These are phyloP conservation scores for Plagodis pulveraria DNA, from an alignment of 2,888 invertebrate species.

Conservation along the genomic window DNA sequence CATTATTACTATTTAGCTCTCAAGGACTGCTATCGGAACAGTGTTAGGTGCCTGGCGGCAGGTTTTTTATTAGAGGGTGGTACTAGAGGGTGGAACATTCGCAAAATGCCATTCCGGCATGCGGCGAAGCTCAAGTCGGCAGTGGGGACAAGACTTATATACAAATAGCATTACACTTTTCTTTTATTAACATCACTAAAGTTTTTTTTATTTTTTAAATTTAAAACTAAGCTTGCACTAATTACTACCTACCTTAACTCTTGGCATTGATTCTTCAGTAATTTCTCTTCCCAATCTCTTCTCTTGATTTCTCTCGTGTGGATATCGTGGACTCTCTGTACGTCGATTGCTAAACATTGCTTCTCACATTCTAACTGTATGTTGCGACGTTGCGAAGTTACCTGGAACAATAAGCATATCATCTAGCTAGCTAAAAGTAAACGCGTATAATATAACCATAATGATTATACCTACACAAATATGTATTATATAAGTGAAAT, in stretches of 20 bases:
- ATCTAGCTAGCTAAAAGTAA: constrained; percentile 2
- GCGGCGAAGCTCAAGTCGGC: no score
- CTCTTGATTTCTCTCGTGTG: constrained; percentile 84
- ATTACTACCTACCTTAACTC: constrained; percentile 64
- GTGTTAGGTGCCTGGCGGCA: no score
- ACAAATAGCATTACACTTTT: no score
- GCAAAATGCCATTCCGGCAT: no score
- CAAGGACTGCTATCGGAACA: no score
- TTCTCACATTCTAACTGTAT: constrained; percentile 84
- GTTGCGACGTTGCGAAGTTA: constrained; percentile 83
- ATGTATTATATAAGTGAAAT: not conserved
- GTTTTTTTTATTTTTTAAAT: no score
- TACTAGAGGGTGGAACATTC: no score
- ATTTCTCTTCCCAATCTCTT: constrained; percentile 84
- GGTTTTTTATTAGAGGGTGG: no score
- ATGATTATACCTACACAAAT: not conserved
- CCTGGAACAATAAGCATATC: constrained; percentile 52
- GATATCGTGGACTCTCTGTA: constrained; percentile 82
- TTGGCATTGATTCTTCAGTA: constrained; percentile 68
- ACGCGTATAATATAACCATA: not conserved
- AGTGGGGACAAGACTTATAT: no score
- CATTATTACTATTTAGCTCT: no score
- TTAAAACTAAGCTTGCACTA: no score
- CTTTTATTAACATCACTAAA: no score
- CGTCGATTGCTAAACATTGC: constrained; percentile 83